These are phyloP conservation scores for Leptopilina clavipes DNA, from an alignment of 1,140 invertebrate species.

Conservation along the genomic window DNA sequence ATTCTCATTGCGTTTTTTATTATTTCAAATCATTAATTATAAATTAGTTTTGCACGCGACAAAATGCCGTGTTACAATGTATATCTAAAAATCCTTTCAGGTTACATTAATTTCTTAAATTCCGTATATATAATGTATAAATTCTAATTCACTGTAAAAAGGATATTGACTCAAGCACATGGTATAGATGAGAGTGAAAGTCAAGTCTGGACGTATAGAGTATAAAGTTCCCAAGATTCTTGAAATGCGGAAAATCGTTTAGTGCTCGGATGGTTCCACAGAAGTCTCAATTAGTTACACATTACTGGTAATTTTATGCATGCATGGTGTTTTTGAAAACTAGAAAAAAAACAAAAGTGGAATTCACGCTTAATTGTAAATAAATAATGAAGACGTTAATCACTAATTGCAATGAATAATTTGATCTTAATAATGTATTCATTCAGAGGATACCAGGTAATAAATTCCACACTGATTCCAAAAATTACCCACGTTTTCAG, in stretches of 20 bases:
- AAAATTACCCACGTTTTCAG: background rate
- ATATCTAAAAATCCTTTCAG: no score
- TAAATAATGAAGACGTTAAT: conserved; percentile 14
- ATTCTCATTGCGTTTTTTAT: no score
- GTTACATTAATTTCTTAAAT: background rate
- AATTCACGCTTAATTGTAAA: conserved; percentile 23
- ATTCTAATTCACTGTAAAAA: background rate
- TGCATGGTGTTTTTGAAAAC: background rate
- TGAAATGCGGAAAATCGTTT: conserved; percentile 16
- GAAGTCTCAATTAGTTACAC: conserved; percentile 33
- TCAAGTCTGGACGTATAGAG: background rate
- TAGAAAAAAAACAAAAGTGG: background rate
- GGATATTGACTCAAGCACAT: background rate
- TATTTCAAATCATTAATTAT: no score
- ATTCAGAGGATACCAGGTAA: background rate
- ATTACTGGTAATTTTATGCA: conserved; percentile 19
- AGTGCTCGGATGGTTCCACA: background rate
- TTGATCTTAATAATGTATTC: conserved; percentile 14
- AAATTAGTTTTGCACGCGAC: no score
- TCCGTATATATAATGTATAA: background rate
- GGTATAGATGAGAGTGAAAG: conserved; percentile 4
- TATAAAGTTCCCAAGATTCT: conserved; percentile 24
- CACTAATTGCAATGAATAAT: conserved; percentile 26
- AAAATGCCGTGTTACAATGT: no score
- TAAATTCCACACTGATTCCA: background rate